Evolutionary conservation across 2,797 vertebrate genomes (phyloP).

Genomic region (Euthynnus affinis): DNA sequence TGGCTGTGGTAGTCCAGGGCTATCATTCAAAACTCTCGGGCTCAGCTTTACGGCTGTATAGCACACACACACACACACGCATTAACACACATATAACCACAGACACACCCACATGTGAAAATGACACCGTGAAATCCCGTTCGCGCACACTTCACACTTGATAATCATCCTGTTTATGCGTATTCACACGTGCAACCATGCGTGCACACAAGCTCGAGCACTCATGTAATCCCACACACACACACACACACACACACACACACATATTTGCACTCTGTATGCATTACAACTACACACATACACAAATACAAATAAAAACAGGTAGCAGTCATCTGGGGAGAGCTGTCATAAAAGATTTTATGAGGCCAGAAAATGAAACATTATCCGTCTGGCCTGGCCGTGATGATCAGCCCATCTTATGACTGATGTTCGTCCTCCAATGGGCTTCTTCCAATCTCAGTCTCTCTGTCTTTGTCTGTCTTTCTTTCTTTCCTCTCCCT

Average conservation of each 20-base stretch:
- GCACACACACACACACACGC: conserved; percentile 19
- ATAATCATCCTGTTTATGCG: conserved; percentile 54
- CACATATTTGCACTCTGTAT: conserved; percentile 38
- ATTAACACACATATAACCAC: conserved; percentile 14
- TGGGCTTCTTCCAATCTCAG: conserved; percentile 32
- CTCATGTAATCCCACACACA: conserved; percentile 23
- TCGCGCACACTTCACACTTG: conserved; percentile 46
- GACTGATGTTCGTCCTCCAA: conserved; percentile 62
- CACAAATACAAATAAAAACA: conserved; percentile 68
- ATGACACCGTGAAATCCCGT: conserved; percentile 47
- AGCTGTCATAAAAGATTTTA: conserved; percentile 76
- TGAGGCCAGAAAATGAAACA: conserved; percentile 73
- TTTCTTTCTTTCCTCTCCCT: background rate
- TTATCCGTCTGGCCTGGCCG: conserved; percentile 67
- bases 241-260: conserved; percentile 22
- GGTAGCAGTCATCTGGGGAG: conserved; percentile 64
- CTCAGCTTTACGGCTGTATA: conserved; percentile 60
- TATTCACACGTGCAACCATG: conserved; percentile 45
- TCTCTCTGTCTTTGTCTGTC: background rate
- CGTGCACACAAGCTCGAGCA: conserved; percentile 12
- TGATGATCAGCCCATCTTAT: conserved; percentile 71
- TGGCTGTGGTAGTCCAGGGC: conserved; percentile 54
- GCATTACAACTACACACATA: conserved; percentile 35
- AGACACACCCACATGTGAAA: conserved; percentile 32
- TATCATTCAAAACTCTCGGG: conserved; percentile 73